Conservation (phyloP, 2,888 invertebrate genomes). For the Xiphydria camelus region DNA sequence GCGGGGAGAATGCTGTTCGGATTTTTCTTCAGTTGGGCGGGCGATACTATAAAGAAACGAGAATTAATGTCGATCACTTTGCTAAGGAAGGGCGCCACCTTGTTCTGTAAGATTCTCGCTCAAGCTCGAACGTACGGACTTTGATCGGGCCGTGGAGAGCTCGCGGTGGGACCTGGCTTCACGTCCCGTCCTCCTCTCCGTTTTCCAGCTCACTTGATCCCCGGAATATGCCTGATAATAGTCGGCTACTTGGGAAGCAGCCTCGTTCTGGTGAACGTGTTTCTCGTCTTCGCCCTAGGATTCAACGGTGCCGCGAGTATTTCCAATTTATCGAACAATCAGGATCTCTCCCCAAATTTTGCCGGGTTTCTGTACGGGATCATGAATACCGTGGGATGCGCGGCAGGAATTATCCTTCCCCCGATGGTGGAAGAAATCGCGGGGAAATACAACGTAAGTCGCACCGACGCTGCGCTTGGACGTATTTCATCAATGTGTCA, state of each 20-base stretch:
- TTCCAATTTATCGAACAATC: slow-evolving; percentile 58
- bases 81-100: slow-evolving; percentile 41
- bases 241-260: slow-evolving; percentile 45
- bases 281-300: slow-evolving; percentile 43
- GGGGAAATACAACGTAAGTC: slow-evolving; percentile 60
- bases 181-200: no score
- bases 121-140: no score
- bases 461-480: no score
- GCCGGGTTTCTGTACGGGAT: slow-evolving; percentile 75
- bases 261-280: slow-evolving; percentile 39
- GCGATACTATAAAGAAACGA: slow-evolving; percentile 65
- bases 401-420: slow-evolving; percentile 73
- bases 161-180: no score
- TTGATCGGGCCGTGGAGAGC: no score
- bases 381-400: slow-evolving; percentile 72
- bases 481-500: not conserved
- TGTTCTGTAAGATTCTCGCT: slow-evolving; percentile 43
- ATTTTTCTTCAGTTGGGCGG: slow-evolving; percentile 71
- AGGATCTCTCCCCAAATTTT: slow-evolving; percentile 75
- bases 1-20: slow-evolving; percentile 70
- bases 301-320: slow-evolving; percentile 59
- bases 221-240: slow-evolving; percentile 60
- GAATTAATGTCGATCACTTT: slow-evolving; percentile 56
- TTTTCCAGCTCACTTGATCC: slow-evolving; percentile 65
- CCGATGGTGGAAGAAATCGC: slow-evolving; percentile 68